phyloP scores from a whole-genome alignment of 2,113 vertebrate species.

The Festucalex cinctus region DNA sequence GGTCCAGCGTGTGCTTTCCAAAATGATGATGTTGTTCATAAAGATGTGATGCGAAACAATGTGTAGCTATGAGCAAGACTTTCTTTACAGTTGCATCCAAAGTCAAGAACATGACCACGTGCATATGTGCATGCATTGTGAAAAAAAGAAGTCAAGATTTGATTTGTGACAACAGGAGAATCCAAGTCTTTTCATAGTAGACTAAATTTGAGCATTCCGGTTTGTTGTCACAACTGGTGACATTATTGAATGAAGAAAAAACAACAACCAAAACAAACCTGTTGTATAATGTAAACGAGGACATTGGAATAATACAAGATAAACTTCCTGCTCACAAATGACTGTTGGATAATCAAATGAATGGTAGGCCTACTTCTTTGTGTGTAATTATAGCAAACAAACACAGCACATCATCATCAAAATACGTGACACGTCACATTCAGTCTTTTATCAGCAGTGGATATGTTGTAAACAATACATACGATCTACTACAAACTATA shows the following conservation, averaged over 20 bases:
- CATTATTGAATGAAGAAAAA: background rate
- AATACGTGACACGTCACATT: background rate
- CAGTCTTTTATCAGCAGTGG: background rate
- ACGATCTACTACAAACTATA: background rate
- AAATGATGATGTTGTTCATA: constrained; percentile 41
- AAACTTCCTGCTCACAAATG: background rate
- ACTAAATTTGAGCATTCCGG: background rate
- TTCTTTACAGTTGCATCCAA: background rate
- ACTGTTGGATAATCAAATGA: background rate
- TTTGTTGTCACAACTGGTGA: background rate
- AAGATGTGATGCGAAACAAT: constrained; percentile 24
- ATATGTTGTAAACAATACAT: background rate
- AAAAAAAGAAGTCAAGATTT: background rate
- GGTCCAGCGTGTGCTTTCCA: constrained; percentile 59
- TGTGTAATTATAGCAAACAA: background rate
- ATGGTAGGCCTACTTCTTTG: background rate
- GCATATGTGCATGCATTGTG: background rate
- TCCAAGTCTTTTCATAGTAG: background rate
- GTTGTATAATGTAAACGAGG: background rate
- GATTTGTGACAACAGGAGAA: background rate
- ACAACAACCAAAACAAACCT: background rate
- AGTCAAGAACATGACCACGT: background rate
- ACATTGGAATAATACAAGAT: background rate
- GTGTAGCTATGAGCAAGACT: background rate
- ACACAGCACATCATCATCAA: background rate